phyloP scores from a whole-genome alignment of 2,888 invertebrate genomes.

The Venusia cambrica region DNA sequence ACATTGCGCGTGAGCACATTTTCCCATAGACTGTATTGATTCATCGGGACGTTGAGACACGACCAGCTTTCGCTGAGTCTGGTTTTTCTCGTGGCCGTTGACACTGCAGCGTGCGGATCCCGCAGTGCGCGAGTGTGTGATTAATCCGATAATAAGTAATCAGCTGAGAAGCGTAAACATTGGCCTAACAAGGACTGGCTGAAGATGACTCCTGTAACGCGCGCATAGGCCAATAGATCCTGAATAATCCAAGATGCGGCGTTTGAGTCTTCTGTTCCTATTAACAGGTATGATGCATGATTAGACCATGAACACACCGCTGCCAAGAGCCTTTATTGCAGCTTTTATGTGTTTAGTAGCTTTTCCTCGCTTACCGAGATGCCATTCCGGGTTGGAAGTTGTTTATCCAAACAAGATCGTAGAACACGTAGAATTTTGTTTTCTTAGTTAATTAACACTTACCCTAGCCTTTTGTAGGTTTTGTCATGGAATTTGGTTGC shows the following conservation, averaged over 20 bases:
- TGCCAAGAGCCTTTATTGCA: conserved; percentile 6
- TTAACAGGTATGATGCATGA: conserved; percentile 62
- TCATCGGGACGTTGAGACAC: too few relatives aligned
- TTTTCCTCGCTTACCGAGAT: conserved; percentile 14
- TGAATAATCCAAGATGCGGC: conserved; percentile 60
- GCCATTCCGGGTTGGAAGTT: conserved; percentile 27
- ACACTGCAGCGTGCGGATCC: conserved; percentile 78
- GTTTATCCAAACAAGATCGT: conserved; percentile 23
- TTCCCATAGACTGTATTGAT: too few relatives aligned
- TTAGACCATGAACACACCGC: conserved; percentile 4
- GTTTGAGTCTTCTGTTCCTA: conserved; percentile 59
- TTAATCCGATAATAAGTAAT: conserved; percentile 71
- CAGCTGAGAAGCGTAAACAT: conserved; percentile 79
- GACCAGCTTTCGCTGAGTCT: conserved; percentile 66
- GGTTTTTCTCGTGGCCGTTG: conserved; percentile 77
- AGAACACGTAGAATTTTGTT: conserved; percentile 9
- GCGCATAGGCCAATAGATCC: conserved; percentile 45
- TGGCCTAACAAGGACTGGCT: conserved; percentile 50
- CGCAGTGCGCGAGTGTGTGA: conserved; percentile 79
- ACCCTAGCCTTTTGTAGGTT: conserved; percentile 8
- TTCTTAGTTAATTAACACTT: conserved; percentile 14
- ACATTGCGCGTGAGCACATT: conserved; percentile 51
- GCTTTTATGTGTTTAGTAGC: conserved; percentile 6
- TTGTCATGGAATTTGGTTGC: conserved; percentile 7
- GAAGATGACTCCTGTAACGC: conserved; percentile 56